Evolutionary conservation across 1,140 invertebrate genomes (phyloP).

Genomic region (Cotesia typhae): DNA sequence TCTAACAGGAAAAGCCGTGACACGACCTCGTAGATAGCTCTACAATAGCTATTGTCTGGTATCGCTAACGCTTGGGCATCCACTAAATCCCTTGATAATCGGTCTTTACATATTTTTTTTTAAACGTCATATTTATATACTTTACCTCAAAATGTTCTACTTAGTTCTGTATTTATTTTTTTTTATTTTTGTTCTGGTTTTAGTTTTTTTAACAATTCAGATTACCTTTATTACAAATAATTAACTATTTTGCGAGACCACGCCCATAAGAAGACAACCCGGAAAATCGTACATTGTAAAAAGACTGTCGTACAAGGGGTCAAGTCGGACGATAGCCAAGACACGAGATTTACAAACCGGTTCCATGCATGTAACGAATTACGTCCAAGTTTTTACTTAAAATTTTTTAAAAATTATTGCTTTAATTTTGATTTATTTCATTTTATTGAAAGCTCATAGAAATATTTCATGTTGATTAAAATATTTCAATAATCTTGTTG

Average conservation of each 20-base stretch:
- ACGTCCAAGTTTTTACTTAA: background rate
- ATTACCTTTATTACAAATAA: background rate
- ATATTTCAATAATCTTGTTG: too few relatives aligned
- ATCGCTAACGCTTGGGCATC: slow-evolving; percentile 20
- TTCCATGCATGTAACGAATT: background rate
- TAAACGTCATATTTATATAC: background rate
- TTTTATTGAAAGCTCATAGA: too few relatives aligned
- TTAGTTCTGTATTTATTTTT: too few relatives aligned
- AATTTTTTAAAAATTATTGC: background rate
- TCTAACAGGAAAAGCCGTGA: slow-evolving; percentile 55
- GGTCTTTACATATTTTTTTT: slow-evolving; percentile 5
- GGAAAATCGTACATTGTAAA: background rate
- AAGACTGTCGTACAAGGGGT: background rate
- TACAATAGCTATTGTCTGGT: slow-evolving; percentile 56
- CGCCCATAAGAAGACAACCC: background rate
- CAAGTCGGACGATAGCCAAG: background rate
- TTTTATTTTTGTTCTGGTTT: too few relatives aligned
- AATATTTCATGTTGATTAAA: too few relatives aligned
- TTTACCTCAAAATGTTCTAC: too few relatives aligned
- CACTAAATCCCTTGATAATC: slow-evolving; percentile 22
- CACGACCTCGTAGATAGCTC: slow-evolving; percentile 43
- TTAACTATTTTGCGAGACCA: slow-evolving; percentile 1
- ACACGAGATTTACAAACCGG: slow-evolving; percentile 10
- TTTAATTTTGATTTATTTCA: too few relatives aligned
- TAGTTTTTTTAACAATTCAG: background rate